These are phyloP conservation scores for Nematolebias whitei DNA, from an alignment of 2,113 vertebrate genomes.

Conservation along the genomic window DNA sequence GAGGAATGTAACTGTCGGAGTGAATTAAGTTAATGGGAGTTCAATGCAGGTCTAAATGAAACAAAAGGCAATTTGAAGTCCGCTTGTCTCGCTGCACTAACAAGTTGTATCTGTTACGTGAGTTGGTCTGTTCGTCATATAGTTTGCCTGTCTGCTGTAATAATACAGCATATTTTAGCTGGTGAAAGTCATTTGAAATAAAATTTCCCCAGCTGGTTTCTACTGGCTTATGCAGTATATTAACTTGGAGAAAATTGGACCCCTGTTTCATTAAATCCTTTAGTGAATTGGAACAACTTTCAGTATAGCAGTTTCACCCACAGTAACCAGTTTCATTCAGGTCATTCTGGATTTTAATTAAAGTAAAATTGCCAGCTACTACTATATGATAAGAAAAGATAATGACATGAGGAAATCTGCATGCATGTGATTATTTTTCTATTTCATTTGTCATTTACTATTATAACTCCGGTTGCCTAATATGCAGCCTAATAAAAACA, in stretches of 20 bases:
- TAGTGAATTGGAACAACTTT: conserved; percentile 55
- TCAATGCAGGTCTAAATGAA: conserved; percentile 17
- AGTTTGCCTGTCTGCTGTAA: conserved; percentile 1
- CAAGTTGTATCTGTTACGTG: not conserved
- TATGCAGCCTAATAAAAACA: conserved; percentile 50
- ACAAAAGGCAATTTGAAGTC: conserved; percentile 17
- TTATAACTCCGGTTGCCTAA: conserved; percentile 49
- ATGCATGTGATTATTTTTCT: conserved; percentile 2
- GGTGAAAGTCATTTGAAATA: conserved; percentile 9
- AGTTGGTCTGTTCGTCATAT: conserved; percentile 5
- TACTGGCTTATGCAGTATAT: not conserved
- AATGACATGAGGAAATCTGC: not conserved
- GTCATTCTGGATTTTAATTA: conserved; percentile 55
- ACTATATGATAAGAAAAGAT: conserved; percentile 41
- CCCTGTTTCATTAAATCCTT: conserved; percentile 52
- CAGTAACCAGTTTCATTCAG: conserved; percentile 38
- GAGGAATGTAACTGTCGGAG: conserved; percentile 14
- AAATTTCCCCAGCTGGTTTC: conserved; percentile 9
- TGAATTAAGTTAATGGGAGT: not conserved
- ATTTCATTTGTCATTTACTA: not conserved
- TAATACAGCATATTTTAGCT: conserved; percentile 11
- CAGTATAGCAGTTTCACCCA: conserved; percentile 33
- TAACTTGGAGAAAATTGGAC: conserved; percentile 44
- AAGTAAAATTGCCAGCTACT: conserved; percentile 39
- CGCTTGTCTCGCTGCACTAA: not conserved